A percentile compares a stretch with the other conserved stretches of the same genome.
Conservation (phyloP, 1,140 invertebrate genomes). For the Hydropsyche tenuis region DNA sequence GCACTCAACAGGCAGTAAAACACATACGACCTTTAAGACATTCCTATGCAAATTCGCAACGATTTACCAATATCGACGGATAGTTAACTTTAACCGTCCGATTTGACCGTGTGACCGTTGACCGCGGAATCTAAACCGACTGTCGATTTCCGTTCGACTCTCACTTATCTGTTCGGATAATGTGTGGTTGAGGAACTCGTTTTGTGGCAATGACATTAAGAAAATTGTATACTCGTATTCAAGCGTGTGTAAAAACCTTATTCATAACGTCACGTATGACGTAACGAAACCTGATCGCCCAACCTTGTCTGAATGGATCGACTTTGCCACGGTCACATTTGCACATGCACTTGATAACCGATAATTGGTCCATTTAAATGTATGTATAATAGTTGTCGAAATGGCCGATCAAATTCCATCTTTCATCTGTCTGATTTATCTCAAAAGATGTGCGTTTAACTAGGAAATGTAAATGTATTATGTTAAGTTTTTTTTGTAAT, state of each 20-base stretch:
- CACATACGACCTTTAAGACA: too few species aligned
- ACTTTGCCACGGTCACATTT: conserved; percentile 1
- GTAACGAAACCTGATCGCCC: conserved; percentile 33
- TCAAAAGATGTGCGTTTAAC: too few species aligned
- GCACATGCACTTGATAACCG: not conserved
- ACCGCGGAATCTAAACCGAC: not conserved
- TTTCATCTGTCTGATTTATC: too few species aligned
- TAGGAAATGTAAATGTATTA: too few species aligned
- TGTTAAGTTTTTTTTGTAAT: too few species aligned
- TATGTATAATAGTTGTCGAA: too few species aligned
- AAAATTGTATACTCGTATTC: not conserved
- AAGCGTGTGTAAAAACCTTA: conserved; percentile 9
- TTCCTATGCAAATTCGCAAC: too few species aligned
- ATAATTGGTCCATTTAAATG: too few species aligned
- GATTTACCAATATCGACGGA: too few species aligned
- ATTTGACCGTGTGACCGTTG: not conserved
- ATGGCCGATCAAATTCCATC: too few species aligned
- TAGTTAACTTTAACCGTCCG: too few species aligned
- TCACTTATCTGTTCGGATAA: conserved; percentile 5
- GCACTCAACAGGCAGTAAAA: conserved; percentile 7
- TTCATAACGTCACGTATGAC: conserved; percentile 32
- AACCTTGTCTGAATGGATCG: conserved; percentile 27
- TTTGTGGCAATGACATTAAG: conserved; percentile 39
- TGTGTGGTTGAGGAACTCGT: conserved; percentile 24
- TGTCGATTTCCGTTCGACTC: not conserved